Base-by-base conservation (phyloP, 2,113 vertebrate species). In the Poicephalus meyeri region DNA sequence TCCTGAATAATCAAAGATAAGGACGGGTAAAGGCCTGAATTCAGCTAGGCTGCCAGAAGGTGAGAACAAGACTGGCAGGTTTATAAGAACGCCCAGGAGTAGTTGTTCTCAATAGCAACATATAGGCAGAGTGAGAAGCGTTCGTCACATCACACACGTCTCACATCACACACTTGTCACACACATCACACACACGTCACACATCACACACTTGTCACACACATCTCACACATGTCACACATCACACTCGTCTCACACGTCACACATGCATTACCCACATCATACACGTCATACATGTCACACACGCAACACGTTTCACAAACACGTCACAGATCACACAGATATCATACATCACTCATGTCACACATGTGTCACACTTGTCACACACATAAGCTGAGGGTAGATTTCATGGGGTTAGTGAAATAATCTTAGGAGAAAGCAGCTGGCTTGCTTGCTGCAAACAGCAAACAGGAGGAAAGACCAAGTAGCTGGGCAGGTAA, bases 361-460 rank as follows among this genome's bases (percentile, higher is more conserved):
- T 55, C 53, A 55, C 11, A 31, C 18, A 7, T 55, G 53, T 33
- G 53, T 33, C 31, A 55, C 53, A 13, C 18, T 33, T 55, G 53
- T 20, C 53, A 55, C 53, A 55, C 53, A 20, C 53, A 81, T 90
- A 86, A 94, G 1, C 39, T 49, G 31, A 90, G 44, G 13, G 19
- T 73, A 79, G 64, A 26, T 86, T 89, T 93, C 79, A 33, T 88
- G 74, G 52, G 19, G 71, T 74, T 96, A 76, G 88, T 74, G 47
- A 96, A 90, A 81, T 79, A 93, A 58, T 69, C 73, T 78, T 84
- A 74, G 80, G 73, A 88, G 82, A 92, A 92, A 69, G 77, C 56
- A 93, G 60, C 24, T 64, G 41, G 24, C 46, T 79, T 77, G 52
- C 58, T 73, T 58, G 21, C 47, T 85, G 91, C 26, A 86, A 88